A percentile compares a stretch with the other conserved stretches of the same genome.
phyloP scores from a whole-genome alignment of 2,113 vertebrate species.

The Alligator sinensis region DNA sequence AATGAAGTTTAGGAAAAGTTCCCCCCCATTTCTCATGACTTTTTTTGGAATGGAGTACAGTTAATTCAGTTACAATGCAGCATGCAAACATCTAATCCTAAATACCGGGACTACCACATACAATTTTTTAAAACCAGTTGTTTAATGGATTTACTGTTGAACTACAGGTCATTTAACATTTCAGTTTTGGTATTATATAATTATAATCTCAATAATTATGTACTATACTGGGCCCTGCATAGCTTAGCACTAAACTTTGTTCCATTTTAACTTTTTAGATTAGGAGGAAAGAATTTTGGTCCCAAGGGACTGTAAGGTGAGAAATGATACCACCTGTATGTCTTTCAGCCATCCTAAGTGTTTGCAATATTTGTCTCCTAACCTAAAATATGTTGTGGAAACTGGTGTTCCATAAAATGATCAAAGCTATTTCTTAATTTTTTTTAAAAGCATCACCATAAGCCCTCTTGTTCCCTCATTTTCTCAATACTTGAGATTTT shows the following conservation, averaged over 20 bases:
- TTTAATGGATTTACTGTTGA: background rate
- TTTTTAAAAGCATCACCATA: background rate
- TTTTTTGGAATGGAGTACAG: slow-evolving; percentile 24
- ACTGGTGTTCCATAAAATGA: background rate
- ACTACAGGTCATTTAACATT: background rate
- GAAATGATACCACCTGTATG: background rate
- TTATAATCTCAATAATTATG: too few species aligned
- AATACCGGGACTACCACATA: background rate
- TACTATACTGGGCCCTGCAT: background rate
- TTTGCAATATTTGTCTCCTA: background rate
- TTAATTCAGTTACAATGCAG: background rate
- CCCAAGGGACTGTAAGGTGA: background rate
- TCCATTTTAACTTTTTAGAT: background rate
- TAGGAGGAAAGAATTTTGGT: background rate
- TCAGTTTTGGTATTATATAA: background rate
- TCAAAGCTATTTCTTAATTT: background rate
- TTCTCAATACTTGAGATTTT: slow-evolving; percentile 27
- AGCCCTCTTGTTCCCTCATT: background rate
- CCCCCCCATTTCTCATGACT: slow-evolving; percentile 5
- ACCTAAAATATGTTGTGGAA: background rate
- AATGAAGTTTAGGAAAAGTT: background rate
- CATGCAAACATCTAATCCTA: background rate
- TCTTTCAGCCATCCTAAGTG: background rate
- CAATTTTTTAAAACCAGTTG: background rate
- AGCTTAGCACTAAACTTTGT: background rate